A percentile compares a stretch with the other conserved stretches of the same genome.
Evolutionary conservation across 2,888 invertebrate species (phyloP).

Genomic region (Bembecia ichneumoniformis): DNA sequence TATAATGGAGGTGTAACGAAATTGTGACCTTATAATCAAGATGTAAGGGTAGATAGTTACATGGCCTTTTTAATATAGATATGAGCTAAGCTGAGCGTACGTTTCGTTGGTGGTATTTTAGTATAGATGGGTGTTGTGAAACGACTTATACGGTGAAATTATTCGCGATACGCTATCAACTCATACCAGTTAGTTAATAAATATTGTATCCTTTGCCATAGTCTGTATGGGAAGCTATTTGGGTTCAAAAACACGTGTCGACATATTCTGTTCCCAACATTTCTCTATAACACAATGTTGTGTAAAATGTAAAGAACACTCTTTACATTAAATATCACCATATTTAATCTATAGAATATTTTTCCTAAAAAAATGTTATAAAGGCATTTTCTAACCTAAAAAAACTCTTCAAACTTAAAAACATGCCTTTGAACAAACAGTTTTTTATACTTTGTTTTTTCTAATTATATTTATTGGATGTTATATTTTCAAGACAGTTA

Average conservation of each 20-base stretch:
- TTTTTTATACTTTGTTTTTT: no score
- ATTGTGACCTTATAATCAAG: conserved; percentile 66
- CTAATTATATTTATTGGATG: no score
- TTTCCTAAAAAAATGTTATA: no score
- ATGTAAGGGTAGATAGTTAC: conserved; percentile 67
- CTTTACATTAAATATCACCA: no score
- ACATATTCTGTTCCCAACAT: no score
- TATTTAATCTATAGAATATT: no score
- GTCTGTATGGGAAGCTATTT: not conserved
- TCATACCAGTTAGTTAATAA: not conserved
- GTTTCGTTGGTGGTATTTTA: conserved; percentile 41
- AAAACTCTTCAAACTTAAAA: no score
- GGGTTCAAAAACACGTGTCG: not conserved
- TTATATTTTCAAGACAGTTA: no score
- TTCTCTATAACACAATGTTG: no score
- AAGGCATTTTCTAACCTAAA: no score
- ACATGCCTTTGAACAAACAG: no score
- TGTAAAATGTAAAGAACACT: no score
- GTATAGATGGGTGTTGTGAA: conserved; percentile 35
- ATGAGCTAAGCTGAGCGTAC: conserved; percentile 48
- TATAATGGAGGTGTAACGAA: conserved; percentile 60
- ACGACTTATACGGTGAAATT: conserved; percentile 24
- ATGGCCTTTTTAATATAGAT: conserved; percentile 62
- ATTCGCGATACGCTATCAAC: conserved; percentile 10
- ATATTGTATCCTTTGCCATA: conserved; percentile 42